Evolutionary conservation across 2,113 vertebrate genomes (phyloP).

Genomic region (Chlorodrepanis virens): DNA sequence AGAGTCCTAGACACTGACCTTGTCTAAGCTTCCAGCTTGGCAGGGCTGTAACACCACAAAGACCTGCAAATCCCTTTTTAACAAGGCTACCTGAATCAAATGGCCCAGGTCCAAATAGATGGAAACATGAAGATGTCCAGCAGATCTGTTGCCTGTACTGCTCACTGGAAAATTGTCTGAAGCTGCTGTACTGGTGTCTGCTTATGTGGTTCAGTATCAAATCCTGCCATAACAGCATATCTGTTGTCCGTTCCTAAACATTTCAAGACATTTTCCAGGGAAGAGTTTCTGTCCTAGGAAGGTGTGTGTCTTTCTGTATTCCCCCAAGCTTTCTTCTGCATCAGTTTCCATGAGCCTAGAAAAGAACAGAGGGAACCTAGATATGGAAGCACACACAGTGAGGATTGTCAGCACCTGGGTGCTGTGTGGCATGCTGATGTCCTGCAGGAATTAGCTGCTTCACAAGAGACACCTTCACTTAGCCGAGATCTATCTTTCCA

Average conservation of each 20-base stretch:
- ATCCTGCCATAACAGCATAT: not conserved
- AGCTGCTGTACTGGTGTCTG: not conserved
- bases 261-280: not conserved
- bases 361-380: not conserved
- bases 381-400: not conserved
- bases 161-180: conserved; percentile 32
- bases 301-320: not conserved
- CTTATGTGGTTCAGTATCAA: conserved; percentile 18
- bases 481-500: not conserved
- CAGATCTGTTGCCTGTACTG: conserved; percentile 54
- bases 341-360: not conserved
- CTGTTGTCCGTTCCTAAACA: not conserved
- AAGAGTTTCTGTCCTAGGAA: not conserved
- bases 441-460: not conserved
- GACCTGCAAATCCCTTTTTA: conserved; percentile 80
- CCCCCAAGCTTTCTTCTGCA: not conserved
- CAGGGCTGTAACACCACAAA: conserved; percentile 73
- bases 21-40: conserved; percentile 79
- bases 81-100: conserved; percentile 75
- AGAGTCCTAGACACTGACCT: conserved; percentile 82
- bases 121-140: conserved; percentile 70
- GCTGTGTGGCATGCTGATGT: not conserved
- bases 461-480: not conserved
- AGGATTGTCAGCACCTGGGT: not conserved
- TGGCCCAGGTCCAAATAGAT: conserved; percentile 70